Base-by-base conservation (phyloP, 92 coral and sea anemone species). In the Phenganax stokvisi region DNA sequence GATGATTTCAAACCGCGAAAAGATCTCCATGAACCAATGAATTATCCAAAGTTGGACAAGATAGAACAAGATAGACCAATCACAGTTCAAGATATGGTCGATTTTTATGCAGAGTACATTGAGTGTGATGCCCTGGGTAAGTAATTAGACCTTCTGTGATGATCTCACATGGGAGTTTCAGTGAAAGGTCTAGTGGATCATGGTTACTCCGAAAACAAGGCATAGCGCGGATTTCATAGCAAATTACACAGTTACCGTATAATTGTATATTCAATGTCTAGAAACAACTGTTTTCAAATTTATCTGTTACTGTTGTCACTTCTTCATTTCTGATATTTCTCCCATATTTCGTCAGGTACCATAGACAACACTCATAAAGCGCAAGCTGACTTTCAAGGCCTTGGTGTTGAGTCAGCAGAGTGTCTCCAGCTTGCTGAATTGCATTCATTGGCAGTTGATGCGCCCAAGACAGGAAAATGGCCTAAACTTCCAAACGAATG, bases 331-430 rank as follows among this genome's bases (percentile, higher is more conserved):
- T 58, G 15, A 12, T 58, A 7, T n/a, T 58, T n/a, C 63, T n/a
- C 15, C 63, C 25, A 20, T 20, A 20, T 20, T 58, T 56, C 27
- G 51, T 56, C 27, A 79, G 99, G 99, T 2, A 86, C 89, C 72
- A 96, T 96, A 71, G 99, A 96, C 76, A 96, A 92, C 72, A 92
- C 99, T 0, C 99, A 96, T 87, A 96, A 96, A 71, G 99, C 93
- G 0, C 93, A 86, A 13, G 99, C 99, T 3, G 99, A 96, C 74
- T 55, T 10, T 16, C 57, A 81, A 75, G 86, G 91, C 7, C 54
- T 82, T 20, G 97, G 98, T 17, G 92, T 96, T 0, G 97, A 92
- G 59, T 89, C 96, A 10, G 66, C 85, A 3, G 76, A 78, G 37
- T 96, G 99, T 81, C 91, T 96, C 54, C 3, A 78, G 57, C 69